Percentiles rank a stretch among this genome's conserved stretches.
phyloP scores from a whole-genome alignment of 2,113 vertebrate species.

The Melospiza georgiana region DNA sequence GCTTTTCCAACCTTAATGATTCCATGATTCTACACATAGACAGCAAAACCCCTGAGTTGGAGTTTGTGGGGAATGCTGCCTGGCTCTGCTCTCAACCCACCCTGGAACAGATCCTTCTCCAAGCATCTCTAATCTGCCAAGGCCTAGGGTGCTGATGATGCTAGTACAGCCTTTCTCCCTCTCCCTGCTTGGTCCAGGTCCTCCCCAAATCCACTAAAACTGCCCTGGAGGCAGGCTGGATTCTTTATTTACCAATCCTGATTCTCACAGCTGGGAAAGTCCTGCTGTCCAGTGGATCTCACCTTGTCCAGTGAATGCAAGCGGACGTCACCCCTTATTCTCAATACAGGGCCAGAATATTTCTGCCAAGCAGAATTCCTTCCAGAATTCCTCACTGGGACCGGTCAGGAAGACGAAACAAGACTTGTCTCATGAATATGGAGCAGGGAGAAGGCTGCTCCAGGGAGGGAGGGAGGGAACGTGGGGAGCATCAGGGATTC shows the following conservation, averaged over 20 bases:
- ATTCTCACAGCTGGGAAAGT: background rate
- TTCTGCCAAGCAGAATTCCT: background rate
- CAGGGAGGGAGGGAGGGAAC: background rate
- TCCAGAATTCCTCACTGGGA: background rate
- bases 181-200: background rate
- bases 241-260: background rate
- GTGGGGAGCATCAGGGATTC: background rate
- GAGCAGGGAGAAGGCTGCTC: background rate
- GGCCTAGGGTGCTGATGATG: background rate
- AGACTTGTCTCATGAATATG: background rate
- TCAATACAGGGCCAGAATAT: fast-evolving
- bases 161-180: background rate
- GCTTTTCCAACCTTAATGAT: background rate
- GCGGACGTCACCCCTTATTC: background rate
- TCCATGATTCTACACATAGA: background rate
- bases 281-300: background rate
- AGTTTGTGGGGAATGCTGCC: background rate
- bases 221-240: background rate
- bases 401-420: background rate
- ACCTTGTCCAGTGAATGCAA: background rate
- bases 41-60: fast-evolving
- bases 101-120: background rate
- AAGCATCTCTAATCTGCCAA: background rate
- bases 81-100: background rate
- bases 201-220: background rate